phyloP scores from a whole-genome alignment of 2,888 invertebrate genomes.

The Pollenia angustigena region DNA sequence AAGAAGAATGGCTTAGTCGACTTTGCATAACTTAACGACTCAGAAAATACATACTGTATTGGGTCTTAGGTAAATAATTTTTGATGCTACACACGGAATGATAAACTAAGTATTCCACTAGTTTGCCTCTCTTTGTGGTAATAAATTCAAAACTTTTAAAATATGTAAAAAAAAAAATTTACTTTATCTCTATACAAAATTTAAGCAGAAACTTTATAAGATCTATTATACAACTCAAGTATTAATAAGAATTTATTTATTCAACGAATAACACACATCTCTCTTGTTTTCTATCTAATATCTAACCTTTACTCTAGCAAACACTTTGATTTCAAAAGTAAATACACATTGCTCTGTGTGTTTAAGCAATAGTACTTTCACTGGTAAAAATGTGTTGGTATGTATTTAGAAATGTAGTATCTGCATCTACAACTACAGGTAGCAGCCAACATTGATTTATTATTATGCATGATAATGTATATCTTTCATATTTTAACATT shows the following conservation, averaged over 20 bases:
- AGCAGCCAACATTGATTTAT: constrained; percentile 54
- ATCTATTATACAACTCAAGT: constrained; percentile 34
- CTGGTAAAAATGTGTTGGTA: not conserved
- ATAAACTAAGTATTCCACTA: no score
- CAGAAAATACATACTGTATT: no score
- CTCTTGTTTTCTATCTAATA: constrained; percentile 1
- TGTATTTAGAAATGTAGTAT: not conserved
- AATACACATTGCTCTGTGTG: not conserved
- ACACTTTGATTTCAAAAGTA: constrained; percentile 39
- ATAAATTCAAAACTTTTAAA: constrained; percentile 21
- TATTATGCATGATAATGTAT: constrained; percentile 30
- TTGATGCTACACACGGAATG: no score
- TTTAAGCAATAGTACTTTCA: constrained; percentile 12
- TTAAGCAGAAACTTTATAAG: not conserved
- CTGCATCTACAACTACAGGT: not conserved
- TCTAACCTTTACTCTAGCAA: constrained; percentile 27
- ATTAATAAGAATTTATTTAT: constrained; percentile 38
- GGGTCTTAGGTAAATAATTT: no score
- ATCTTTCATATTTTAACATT: constrained; percentile 26
- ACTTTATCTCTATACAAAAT: constrained; percentile 31
- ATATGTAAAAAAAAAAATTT: constrained; percentile 22
- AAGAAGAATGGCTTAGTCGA: no score
- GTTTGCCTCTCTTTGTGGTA: no score
- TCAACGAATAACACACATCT: not conserved
- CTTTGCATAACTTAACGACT: no score